Base-by-base conservation (phyloP, 1,140 invertebrate genomes). In the Psilanteris sp. region DNA sequence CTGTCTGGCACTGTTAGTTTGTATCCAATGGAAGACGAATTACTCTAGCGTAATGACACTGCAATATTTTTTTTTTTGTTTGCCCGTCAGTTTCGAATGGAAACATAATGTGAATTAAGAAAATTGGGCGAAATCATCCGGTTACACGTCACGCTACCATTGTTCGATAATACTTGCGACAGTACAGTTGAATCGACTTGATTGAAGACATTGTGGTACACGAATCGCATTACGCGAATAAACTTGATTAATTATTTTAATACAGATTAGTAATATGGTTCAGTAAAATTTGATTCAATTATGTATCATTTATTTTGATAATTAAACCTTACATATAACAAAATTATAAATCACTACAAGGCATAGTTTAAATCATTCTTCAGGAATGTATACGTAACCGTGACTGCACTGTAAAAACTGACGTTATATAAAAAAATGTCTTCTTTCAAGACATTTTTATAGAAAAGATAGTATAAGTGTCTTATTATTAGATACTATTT, bases 21-120 rank as follows among this genome's bases (percentile, higher is more conserved):
- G 31, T 57, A 10, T 50, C 44, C 31, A 43, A 62, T 32, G 46
- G 41, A 68, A 68, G 62, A 75, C 37, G 50, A 59, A 75, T 75
- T 62, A 37, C 37, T 54, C 15, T 13, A 18, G 7, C 54, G 34
- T 54, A 74, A 61, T 70, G 52, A 46, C 20, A 29, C 22, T 32
- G 11, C 27, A 44, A 44, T 20, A 20, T 3, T 20, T 71, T 71
- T 54, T 32, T 62, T 44, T 27, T 10, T 34, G 13, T 52, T 46
- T 48, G 36, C 34, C 52, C 29, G 34, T 50, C 41, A 50, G 18
- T 14, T 10, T 9, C 26, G 26, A 50, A 29, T 15, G 16, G 22
- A 4, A 31, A 14, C 16, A 41, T 22, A 20, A 29, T 3, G 9
- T 6, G n/a, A 44, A 55, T 26, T 43, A 68, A 37, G 50, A 68